Evolutionary conservation across 1,140 invertebrate genomes (phyloP), one percentile per base, ranked within the genome.

Genomic region (Brachionus plicatilis): DNA sequence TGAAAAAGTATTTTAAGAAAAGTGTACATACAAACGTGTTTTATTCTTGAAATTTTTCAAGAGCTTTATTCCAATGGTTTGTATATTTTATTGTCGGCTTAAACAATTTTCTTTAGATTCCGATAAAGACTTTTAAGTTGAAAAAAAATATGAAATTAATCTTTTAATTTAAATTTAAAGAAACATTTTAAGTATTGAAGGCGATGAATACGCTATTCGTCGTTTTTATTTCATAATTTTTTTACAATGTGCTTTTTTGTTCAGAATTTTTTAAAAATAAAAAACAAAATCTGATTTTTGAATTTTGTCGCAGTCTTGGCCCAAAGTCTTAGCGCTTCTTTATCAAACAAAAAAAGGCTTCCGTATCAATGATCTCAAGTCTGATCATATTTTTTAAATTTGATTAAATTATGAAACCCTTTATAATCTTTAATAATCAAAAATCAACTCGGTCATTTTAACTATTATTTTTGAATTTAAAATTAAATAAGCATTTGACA

Each of bases 81-180:
- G 68, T 72, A 72, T 72, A 72, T 43, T 41, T 72, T 17, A 41
- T 41, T 43, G 68, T 37, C 27, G 33, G 66, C 66, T 68, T 68
- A 33, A 41, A 68, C 66, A 68, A 68, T 68, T 53, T 66, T 68
- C 66, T 68, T 68, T 33, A 68, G 66, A 68, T 68, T 72, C 37
- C 37, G 14, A 33, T 68, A 37, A 68, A 68, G 14, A 37, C 66
- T 68, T 68, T 14, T 11, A 41, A 68, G 33, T 29, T 14, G n/a
- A 41, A 2, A 12, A 20, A 20, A 20, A 20, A 20, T 60, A 20
- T 60, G 8, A 60, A 60, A 60, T 60, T 60, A 60, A 60, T 60
- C 53, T 60, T 60, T 60, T 60, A 60, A 24, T 24, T 24, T 24
- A 24, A 24, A 56, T 20, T 60, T 20, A 60, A 60, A 60, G 53